Evolutionary conservation across 2,113 vertebrate genomes (phyloP), one percentile per base, ranked within the genome.

Genomic region (Zapornia atra): DNA sequence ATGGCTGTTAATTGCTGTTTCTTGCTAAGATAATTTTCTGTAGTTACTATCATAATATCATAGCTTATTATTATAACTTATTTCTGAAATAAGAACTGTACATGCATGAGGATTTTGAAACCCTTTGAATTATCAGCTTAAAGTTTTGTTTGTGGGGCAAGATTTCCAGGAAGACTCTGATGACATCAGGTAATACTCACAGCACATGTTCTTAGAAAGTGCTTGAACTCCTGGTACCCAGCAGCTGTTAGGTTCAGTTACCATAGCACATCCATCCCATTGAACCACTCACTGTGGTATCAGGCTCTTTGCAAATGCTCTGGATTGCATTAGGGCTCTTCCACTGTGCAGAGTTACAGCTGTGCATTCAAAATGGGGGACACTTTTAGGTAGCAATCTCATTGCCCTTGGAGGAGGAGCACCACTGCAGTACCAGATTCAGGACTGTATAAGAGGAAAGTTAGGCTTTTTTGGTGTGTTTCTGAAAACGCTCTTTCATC

Each of bases 161-260:
- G 56, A 64, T 88, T 90, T 85, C 82, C 75, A 71, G 22, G 5
- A 15, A 81, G 46, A 50, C n/a, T 48, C 72, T 75, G 87, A 89
- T 82, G 70, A 75, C 21, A 57, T 48, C 68, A 79, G 72, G 61
- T 56, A 53, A 42, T 63, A 57, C 46, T 80, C 46, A 31, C n/a
- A 89, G 69, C 78, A 82, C 31, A 78, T 46, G 57, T 87, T 90
- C 88, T 91, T 89, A 68, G 69, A 70, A 89, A 91, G 87, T 60
- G 38, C 75, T 89, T 96, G 77, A 91, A 63, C 65, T 94, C 36
- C 38, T 87, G 56, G 36, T 70, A 28, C 56, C 18, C 77, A 81
- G 90, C 81, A 71, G 77, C 61, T 91, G 69, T 34, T 66, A 51
- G 25, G 60, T 79, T 91, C 78, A 60, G 78, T 63, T 71, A 61